Evolutionary conservation across 1,140 invertebrate genomes (phyloP).

Genomic region (Battus philenor): DNA sequence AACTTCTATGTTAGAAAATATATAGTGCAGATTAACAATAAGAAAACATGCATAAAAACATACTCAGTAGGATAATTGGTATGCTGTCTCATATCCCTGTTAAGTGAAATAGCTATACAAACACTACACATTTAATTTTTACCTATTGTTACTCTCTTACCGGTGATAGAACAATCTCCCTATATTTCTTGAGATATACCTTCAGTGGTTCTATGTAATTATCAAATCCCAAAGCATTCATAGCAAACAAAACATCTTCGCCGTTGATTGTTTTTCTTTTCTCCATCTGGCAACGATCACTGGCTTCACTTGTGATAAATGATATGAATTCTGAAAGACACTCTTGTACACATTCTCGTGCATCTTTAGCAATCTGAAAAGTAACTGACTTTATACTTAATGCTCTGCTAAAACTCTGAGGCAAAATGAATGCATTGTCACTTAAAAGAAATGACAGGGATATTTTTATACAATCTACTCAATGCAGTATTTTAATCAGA

Average conservation of each 20-base stretch:
- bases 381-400: no score
- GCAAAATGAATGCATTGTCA: no score
- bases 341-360: conserved; percentile 99
- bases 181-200: conserved; percentile 97
- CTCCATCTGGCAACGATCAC: conserved; percentile 97
- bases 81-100: no score
- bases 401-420: no score
- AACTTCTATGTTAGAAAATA: no score
- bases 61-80: no score
- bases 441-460: no score
- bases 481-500: no score
- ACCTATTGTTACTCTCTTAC: conserved; percentile 33
- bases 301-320: conserved; percentile 99
- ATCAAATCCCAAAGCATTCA: conserved; percentile 98
- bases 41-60: no score
- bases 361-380: conserved; percentile 97
- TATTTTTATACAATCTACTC: no score
- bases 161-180: conserved; percentile 80
- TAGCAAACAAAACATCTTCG: conserved; percentile 98
- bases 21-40: no score
- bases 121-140: conserved; percentile 9
- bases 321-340: conserved; percentile 99
- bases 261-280: conserved; percentile 99
- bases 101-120: no score
- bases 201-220: conserved; percentile 99